phyloP scores from a whole-genome alignment of 2,888 invertebrate species.

The Tenthredo distinguenda region DNA sequence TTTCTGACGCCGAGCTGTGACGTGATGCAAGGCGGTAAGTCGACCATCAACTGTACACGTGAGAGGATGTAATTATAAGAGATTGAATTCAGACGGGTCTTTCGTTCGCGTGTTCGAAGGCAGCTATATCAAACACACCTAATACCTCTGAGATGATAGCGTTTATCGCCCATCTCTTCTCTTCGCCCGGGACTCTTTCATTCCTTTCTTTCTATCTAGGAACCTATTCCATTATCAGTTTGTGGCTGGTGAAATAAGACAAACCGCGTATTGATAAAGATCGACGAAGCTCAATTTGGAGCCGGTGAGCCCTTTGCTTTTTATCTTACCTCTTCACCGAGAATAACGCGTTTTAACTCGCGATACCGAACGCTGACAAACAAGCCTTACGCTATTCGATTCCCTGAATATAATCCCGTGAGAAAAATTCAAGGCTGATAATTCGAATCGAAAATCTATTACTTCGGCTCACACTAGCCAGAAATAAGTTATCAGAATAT shows the following conservation, averaged over 20 bases:
- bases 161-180: conserved; percentile 36
- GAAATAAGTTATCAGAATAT: conserved; percentile 63
- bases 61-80: conserved; percentile 38
- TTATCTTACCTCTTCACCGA: background rate
- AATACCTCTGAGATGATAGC: conserved; percentile 37
- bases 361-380: background rate
- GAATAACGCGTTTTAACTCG: conserved; percentile 20
- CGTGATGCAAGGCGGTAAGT: conserved; percentile 27
- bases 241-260: conserved; percentile 37
- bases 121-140: conserved; percentile 29
- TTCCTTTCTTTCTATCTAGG: conserved; percentile 16
- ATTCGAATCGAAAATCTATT: conserved; percentile 23
- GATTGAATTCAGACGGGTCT: conserved; percentile 39
- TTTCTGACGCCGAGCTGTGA: conserved; percentile 21
- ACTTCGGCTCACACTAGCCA: conserved; percentile 36
- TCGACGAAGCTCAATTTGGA: conserved; percentile 44
- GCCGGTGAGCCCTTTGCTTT: conserved; percentile 13
- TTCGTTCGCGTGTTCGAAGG: conserved; percentile 34
- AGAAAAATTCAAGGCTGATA: background rate
- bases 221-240: conserved; percentile 38
- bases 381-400: background rate
- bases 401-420: background rate
- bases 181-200: background rate
- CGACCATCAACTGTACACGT: conserved; percentile 44
- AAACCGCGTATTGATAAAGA: conserved; percentile 36